phyloP scores from a whole-genome alignment of 2,888 invertebrate species.

The Amorpha juglandis region DNA sequence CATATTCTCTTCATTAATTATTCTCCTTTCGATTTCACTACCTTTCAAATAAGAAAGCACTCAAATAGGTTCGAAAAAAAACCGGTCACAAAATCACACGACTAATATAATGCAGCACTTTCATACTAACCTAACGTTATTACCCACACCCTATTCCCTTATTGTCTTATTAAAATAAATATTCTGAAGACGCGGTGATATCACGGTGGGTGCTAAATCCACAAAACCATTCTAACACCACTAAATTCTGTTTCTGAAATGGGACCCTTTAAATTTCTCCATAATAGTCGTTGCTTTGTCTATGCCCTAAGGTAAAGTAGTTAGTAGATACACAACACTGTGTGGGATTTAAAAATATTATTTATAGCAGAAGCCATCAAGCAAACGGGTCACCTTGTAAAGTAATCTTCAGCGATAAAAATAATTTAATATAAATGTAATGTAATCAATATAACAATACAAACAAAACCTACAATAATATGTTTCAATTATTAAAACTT shows the following conservation, averaged over 20 bases:
- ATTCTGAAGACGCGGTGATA: slow-evolving; percentile 52
- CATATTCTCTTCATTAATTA: too few relatives aligned
- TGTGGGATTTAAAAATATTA: not conserved
- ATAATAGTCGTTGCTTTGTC: slow-evolving; percentile 33
- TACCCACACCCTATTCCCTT: slow-evolving; percentile 44
- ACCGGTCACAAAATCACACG: not conserved
- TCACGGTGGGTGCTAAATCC: slow-evolving; percentile 48
- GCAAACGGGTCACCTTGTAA: too few relatives aligned
- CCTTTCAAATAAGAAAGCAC: too few relatives aligned
- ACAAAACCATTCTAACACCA: slow-evolving; percentile 38
- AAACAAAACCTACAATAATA: too few relatives aligned
- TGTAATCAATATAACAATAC: not conserved
- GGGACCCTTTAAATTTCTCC: slow-evolving; percentile 37
- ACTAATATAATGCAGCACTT: slow-evolving; percentile 14
- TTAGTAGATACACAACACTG: not conserved
- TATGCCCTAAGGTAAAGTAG: not conserved
- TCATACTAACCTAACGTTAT: slow-evolving; percentile 43
- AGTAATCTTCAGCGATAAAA: too few relatives aligned
- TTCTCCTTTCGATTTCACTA: too few relatives aligned
- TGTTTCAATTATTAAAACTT: too few relatives aligned
- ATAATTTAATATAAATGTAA: too few relatives aligned
- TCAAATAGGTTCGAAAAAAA: not conserved
- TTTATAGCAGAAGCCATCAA: too few relatives aligned
- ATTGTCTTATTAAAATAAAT: slow-evolving; percentile 68
- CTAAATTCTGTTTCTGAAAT: slow-evolving; percentile 48